Percentiles rank a stretch among this genome's conserved stretches.
These are phyloP conservation scores for Pterocles orientalis DNA, from an alignment of 2,113 vertebrate genomes.

Conservation along the genomic window DNA sequence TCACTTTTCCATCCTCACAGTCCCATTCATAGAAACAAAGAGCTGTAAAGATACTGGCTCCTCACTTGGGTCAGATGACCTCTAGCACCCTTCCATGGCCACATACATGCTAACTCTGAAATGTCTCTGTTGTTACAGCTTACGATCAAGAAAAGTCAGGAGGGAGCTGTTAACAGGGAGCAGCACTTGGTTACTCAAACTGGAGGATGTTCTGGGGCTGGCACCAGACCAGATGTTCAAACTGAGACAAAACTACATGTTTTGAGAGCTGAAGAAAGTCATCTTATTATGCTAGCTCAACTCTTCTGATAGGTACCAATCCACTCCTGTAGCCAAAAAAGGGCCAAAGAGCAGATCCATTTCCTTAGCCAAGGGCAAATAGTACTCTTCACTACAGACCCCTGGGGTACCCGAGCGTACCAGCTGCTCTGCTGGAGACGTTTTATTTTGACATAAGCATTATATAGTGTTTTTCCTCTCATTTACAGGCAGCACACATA, in stretches of 20 bases:
- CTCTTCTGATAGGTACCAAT: neutral
- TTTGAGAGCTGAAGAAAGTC: neutral
- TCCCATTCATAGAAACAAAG: rapidly evolving
- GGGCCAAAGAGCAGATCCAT: neutral
- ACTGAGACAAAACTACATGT: neutral
- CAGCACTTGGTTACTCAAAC: neutral
- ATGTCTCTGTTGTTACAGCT: neutral
- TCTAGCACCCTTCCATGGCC: neutral
- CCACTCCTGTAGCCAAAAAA: neutral
- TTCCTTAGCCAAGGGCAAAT: neutral
- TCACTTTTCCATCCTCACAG: neutral
- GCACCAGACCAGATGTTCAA: neutral
- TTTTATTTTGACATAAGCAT: neutral
- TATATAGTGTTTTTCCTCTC: neutral
- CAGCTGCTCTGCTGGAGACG: neutral
- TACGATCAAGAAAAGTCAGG: neutral
- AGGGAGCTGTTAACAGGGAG: neutral
- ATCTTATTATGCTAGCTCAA: neutral
- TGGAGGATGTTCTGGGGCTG: neutral
- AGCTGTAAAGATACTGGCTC: neutral
- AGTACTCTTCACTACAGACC: neutral
- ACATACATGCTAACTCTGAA: neutral
- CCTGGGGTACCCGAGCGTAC: rapidly evolving
- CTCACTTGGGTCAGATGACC: neutral
- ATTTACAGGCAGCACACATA: neutral